Base-by-base conservation (phyloP, 92 coral and sea anemone species). In the Parazoanthus swiftii region DNA sequence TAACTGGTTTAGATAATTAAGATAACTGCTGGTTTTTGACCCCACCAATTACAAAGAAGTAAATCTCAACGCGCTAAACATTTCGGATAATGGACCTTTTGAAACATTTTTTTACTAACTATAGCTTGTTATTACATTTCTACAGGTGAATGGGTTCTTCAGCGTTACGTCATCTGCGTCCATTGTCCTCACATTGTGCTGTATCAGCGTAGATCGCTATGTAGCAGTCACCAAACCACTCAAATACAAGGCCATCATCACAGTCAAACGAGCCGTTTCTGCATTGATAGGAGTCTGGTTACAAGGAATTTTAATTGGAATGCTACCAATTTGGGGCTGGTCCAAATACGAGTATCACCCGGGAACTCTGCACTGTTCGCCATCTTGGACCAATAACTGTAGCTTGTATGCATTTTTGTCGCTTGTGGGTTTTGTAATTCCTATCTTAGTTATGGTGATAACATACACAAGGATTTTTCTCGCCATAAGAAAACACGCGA, bases 311-410 rank as follows among this genome's bases (percentile, higher is more conserved):
- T 82, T 97, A 82, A 90, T 89, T 39, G 99, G 97, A 66, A 85
- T 94, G 70, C 83, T 93, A 81, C 99, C 99, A 25, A 74, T 95
- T 16, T 81, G 92, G 67, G 98, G 97, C 13, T 91, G 93, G 93
- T 91, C 95, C 2, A 82, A 80, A 33, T 95, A 97, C 86, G 89
- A 90, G 82, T 97, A 97, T 33, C 93, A 95, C 79, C 94, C 98
- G 89, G 95, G 93, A 46, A 97, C 99, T 3, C 85, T 95, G 33
- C 98, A 97, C 86, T 97, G 99, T 81, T 97, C 98, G 13, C 98
- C 98, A 0, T 81, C 93, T 3, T 95, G 96, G 94, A 88, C 91
- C 1, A 84, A 79, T 1, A 86, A 91, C 6, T 97, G 99, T 77
- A 88, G 93, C n/a, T 77, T 95, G 72, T 91, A 92, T 54, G 88